These are phyloP conservation scores for Eucidaris tribuloides DNA, from an alignment of 35 echinoderm and acorn worm species.

Conservation along the genomic window DNA sequence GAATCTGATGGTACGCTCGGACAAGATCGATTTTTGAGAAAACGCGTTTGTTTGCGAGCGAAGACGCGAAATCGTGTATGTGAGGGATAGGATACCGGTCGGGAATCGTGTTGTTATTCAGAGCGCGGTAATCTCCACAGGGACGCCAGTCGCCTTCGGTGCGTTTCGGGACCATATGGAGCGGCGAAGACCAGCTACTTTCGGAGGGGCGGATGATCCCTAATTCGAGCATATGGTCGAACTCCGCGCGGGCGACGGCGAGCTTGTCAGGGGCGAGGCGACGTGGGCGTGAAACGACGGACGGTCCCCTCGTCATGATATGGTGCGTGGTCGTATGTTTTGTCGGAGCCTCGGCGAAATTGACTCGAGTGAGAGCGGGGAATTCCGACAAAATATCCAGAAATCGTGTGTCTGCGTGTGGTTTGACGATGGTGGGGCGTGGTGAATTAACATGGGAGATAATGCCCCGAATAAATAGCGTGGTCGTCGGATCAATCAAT, in stretches of 20 bases:
- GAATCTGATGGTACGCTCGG: conserved; percentile 59
- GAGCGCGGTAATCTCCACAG: conserved; percentile 56
- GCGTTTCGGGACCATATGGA: conserved; percentile 56
- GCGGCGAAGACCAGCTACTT: conserved; percentile 48
- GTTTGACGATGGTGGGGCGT: conserved; percentile 9
- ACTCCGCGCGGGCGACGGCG: conserved; percentile 26
- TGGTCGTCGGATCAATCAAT: not conserved
- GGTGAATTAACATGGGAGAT: not conserved
- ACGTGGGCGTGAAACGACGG: conserved; percentile 7
- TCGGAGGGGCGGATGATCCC: conserved; percentile 37
- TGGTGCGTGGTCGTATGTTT: conserved; percentile 29
- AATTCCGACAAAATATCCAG: not conserved
- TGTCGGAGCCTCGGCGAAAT: not conserved
- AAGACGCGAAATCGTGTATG: conserved; percentile 47
- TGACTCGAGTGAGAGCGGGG: not conserved
- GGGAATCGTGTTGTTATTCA: conserved; percentile 47
- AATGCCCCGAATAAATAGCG: not conserved
- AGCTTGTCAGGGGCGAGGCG: conserved; percentile 29
- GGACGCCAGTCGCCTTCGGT: conserved; percentile 55
- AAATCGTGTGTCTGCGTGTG: not conserved
- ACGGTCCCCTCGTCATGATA: conserved; percentile 15
- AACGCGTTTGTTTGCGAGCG: not conserved
- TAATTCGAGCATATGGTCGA: conserved; percentile 45
- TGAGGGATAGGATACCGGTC: conserved; percentile 64
- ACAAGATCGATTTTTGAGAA: conserved; percentile 54